Base-by-base conservation (phyloP, 2,113 vertebrate genomes). In the Pogonocichla stellata region DNA sequence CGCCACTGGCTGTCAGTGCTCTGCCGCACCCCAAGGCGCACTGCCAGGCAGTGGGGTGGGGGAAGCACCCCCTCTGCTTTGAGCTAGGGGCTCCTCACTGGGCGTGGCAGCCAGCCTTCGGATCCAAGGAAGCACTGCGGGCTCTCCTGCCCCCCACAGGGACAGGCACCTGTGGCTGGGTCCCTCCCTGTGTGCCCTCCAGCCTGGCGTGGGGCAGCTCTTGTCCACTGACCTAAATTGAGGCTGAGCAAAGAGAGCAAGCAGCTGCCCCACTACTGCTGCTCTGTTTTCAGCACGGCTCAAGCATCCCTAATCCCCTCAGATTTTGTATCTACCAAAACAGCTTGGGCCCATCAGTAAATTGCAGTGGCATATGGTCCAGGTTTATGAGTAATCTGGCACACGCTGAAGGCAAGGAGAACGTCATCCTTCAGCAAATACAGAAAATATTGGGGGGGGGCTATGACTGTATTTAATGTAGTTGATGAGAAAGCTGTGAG, bases 311-410 rank as follows among this genome's bases (percentile, higher is more conserved):
- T 99, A 99, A 99, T 99, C 99, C 98, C 98, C 80, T 97, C 78
- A 98, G 99, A 99, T 99, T 99, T 99, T 98, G 98, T 98, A 99
- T 98, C 98, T 98, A 98, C 98, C 98, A 98, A 99, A 99, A 99
- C 99, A 99, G 99, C 99, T 99, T 99, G 99, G 99, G 98, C 99
- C 99, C 99, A 99, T 99, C 99, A 99, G 98, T 98, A 99, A 99
- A 99, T 99, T 99, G 99, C 98, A 97, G 97, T 90, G 99, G 98
- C 99, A 99, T 99, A 99, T 99, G 99, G 99, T 99, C 98, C 98
- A 99, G 99, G 99, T 99, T 99, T 99, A 99, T 98, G 98, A 99
- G 98, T 99, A 99, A 99, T 99, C 99, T 99, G 99, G 99, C 99
- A 98, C 98, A 98, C 95, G 97, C 98, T 98, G 98, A 98, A 98